Percentiles rank a stretch among this genome's conserved stretches.
phyloP scores from a whole-genome alignment of 2,888 invertebrate species.

The Lithophane ornitopus region DNA sequence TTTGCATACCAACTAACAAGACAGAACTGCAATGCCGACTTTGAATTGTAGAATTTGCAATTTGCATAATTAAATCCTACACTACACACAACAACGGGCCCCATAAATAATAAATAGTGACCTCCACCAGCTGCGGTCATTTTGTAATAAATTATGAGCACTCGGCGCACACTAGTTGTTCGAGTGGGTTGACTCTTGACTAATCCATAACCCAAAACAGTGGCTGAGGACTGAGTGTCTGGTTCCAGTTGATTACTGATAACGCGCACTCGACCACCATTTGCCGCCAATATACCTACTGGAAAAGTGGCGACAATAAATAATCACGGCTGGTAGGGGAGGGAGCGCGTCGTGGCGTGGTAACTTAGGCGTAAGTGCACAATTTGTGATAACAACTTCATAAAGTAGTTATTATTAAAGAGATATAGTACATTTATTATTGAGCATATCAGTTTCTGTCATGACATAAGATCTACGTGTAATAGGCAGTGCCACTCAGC shows the following conservation, averaged over 20 bases:
- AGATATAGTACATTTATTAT: constrained; percentile 3
- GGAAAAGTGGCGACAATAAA: background rate
- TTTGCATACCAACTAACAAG: background rate
- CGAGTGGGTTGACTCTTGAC: too few relatives aligned
- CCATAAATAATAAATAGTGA: background rate
- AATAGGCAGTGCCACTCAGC: too few relatives aligned
- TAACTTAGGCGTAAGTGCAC: background rate
- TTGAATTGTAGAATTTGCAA: too few relatives aligned
- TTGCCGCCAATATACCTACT: background rate
- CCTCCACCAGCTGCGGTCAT: background rate
- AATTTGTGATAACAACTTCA: constrained; percentile 3
- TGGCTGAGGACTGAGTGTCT: background rate
- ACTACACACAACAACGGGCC: background rate
- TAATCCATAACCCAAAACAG: background rate
- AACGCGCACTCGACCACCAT: background rate
- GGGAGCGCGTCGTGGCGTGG: background rate
- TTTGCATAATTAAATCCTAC: too few relatives aligned
- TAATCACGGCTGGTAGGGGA: background rate
- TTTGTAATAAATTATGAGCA: background rate
- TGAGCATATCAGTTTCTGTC: constrained; percentile 1
- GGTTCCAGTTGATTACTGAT: background rate
- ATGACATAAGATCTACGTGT: too few relatives aligned
- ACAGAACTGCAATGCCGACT: background rate
- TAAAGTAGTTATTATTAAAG: constrained; percentile 4
- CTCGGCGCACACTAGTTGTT: background rate